These are phyloP conservation scores for Arenaria interpres DNA, from an alignment of 2,113 vertebrate species.

Conservation along the genomic window DNA sequence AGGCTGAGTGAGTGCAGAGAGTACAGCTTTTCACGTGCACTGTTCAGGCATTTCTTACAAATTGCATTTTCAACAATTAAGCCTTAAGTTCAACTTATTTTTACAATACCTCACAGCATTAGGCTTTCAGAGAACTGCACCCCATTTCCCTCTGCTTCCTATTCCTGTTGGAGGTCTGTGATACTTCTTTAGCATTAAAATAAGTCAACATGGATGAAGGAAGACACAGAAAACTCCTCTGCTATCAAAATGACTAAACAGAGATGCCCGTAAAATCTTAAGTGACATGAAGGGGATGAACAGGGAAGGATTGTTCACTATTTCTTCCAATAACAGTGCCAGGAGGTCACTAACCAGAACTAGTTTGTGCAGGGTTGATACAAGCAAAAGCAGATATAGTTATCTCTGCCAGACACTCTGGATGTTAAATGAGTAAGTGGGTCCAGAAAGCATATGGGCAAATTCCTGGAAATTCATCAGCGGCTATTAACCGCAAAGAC, in stretches of 20 bases:
- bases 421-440: background rate
- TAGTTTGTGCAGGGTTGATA: background rate
- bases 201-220: too few species aligned
- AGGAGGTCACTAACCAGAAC: background rate
- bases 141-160: background rate
- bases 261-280: background rate
- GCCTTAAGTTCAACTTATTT: background rate
- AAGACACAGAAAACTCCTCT: background rate
- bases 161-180: background rate
- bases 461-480: background rate
- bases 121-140: background rate
- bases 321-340: background rate
- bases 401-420: background rate
- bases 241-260: background rate
- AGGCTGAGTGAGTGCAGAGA: background rate
- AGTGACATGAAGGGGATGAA: background rate
- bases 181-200: background rate
- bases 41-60: background rate
- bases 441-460: background rate
- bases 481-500: background rate
- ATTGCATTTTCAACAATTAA: background rate
- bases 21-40: background rate
- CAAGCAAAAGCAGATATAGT: background rate
- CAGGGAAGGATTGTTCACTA: background rate
- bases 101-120: background rate